Evolutionary conservation across 2,888 invertebrate species (phyloP).

Genomic region (Leptinotarsa peninsularis): DNA sequence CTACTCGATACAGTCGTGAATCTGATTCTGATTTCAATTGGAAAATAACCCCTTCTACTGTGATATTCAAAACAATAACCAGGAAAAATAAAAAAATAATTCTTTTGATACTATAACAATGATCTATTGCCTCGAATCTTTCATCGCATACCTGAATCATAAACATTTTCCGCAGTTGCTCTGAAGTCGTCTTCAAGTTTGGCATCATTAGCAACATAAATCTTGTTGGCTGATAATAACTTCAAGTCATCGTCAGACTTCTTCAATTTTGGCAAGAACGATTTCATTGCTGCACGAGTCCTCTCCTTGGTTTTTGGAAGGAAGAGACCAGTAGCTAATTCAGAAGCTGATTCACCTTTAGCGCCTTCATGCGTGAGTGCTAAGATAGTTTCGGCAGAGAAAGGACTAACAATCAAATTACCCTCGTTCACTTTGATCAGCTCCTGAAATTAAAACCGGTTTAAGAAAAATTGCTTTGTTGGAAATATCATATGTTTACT

Average conservation of each 20-base stretch:
- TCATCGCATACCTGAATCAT: constrained; percentile 60
- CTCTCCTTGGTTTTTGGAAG: constrained; percentile 47
- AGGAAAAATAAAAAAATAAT: too few species aligned
- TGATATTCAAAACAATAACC: too few species aligned
- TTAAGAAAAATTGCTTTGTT: not conserved
- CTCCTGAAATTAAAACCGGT: constrained; percentile 39
- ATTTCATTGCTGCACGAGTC: constrained; percentile 40
- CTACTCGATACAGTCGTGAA: too few species aligned
- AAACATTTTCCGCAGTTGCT: constrained; percentile 71
- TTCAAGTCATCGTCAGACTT: constrained; percentile 44
- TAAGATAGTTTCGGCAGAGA: constrained; percentile 59
- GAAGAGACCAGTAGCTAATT: constrained; percentile 51
- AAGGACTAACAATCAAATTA: constrained; percentile 59
- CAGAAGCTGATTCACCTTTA: constrained; percentile 54
- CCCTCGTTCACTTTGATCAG: constrained; percentile 41
- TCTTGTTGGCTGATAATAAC: constrained; percentile 65
- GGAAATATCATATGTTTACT: too few species aligned
- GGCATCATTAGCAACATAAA: constrained; percentile 72
- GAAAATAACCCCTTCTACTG: too few species aligned
- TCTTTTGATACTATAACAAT: too few species aligned
- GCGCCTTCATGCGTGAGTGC: constrained; percentile 59
- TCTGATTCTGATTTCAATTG: too few species aligned
- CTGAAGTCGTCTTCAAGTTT: constrained; percentile 70
- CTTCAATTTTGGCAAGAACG: constrained; percentile 47
- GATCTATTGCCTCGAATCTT: too few species aligned